phyloP scores from a whole-genome alignment of 2,888 invertebrate species.

The Orthosia gracilis region DNA sequence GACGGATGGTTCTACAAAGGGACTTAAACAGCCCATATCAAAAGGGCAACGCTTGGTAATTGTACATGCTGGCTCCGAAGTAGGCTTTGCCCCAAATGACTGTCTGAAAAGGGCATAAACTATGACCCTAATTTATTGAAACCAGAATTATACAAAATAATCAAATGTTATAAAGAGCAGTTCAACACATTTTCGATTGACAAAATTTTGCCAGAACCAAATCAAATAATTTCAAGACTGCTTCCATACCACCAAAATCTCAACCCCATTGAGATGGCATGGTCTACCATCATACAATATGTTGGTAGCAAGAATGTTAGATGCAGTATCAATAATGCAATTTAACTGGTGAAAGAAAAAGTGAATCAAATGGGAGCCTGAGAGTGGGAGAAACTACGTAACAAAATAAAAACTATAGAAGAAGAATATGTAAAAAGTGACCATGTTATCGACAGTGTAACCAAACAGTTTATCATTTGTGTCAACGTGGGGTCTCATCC shows the following conservation, averaged over 20 bases:
- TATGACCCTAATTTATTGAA: neutral
- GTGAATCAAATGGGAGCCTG: conserved; percentile 45
- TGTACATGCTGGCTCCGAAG: conserved; percentile 10
- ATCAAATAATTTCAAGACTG: conserved; percentile 5
- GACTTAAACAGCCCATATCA: conserved; percentile 5
- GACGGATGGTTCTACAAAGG: neutral
- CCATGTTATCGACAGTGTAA: neutral
- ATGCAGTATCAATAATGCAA: conserved; percentile 27
- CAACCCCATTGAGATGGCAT: conserved; percentile 31
- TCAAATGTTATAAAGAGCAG: neutral
- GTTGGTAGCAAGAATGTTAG: conserved; percentile 31
- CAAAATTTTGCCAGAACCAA: conserved; percentile 18
- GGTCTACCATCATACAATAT: conserved; percentile 25
- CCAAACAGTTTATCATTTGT: too few species aligned
- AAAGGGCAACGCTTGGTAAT: conserved; percentile 18
- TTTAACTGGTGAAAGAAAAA: conserved; percentile 58
- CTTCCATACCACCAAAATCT: conserved; percentile 10
- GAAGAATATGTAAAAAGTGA: conserved; percentile 41
- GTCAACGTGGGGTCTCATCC: too few species aligned
- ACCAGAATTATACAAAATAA: conserved; percentile 12
- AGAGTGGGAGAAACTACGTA: conserved; percentile 57
- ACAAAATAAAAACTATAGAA: conserved; percentile 51
- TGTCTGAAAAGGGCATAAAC: conserved; percentile 10
- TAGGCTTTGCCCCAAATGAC: conserved; percentile 30
- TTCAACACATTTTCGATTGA: conserved; percentile 7